phyloP scores from a whole-genome alignment of 2,797 vertebrate genomes.

The Epinephelus malabaricus region DNA sequence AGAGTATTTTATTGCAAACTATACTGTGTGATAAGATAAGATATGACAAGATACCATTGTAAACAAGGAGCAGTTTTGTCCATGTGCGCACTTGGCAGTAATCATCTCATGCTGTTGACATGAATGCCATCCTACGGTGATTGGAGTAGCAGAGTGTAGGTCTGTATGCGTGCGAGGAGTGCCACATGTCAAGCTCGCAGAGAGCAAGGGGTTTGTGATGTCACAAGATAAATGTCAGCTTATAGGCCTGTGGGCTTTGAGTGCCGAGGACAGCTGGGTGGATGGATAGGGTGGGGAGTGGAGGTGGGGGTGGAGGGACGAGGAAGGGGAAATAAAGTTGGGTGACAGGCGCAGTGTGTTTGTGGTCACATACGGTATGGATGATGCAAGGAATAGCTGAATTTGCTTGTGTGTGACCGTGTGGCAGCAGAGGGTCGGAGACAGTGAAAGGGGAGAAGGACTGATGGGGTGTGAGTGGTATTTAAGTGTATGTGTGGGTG shows the following conservation, averaged over 20 bases:
- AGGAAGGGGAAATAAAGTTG: conserved; percentile 27
- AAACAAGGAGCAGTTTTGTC: conserved; percentile 11
- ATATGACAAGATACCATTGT: not conserved
- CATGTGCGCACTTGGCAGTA: conserved; percentile 7
- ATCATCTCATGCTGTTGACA: conserved; percentile 35
- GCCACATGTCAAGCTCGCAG: conserved; percentile 44
- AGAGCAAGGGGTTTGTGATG: conserved; percentile 62
- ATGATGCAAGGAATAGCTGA: conserved; percentile 31
- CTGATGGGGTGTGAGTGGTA: conserved; percentile 36
- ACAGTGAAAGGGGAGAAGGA: conserved; percentile 57
- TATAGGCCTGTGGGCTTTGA: conserved; percentile 63
- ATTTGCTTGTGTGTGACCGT: conserved; percentile 41
- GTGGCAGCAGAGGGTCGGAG: conserved; percentile 20
- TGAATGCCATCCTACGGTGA: conserved; percentile 19
- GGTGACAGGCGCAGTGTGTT: conserved; percentile 49
- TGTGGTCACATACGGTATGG: conserved; percentile 18
- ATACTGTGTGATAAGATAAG: not conserved
- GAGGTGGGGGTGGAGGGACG: conserved; percentile 7
- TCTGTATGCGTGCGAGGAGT: conserved; percentile 15
- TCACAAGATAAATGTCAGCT: conserved; percentile 69
- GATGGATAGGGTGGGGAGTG: conserved; percentile 13
- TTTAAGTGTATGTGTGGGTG: conserved; percentile 33
- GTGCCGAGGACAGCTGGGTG: conserved; percentile 77
- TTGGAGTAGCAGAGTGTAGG: conserved; percentile 12
- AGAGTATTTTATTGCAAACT: not conserved